Percentiles rank a stretch among this genome's conserved stretches.
These are phyloP conservation scores for Drosophila busckii DNA, from an alignment of 1,140 invertebrate species.

Conservation along the genomic window DNA sequence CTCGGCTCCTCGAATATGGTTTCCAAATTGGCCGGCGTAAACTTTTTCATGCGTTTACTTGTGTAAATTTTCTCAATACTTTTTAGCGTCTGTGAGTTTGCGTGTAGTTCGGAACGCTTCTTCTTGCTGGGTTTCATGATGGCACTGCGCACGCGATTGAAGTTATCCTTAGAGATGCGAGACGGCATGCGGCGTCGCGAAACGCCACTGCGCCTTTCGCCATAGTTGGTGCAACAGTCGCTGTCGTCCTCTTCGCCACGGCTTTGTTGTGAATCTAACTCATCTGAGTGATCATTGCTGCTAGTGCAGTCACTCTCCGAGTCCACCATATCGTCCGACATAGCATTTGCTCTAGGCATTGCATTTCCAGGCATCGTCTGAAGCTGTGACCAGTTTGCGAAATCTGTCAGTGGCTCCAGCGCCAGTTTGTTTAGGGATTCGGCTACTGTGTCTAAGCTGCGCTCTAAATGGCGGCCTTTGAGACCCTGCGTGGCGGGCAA, in stretches of 20 bases:
- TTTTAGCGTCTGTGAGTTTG: slow-evolving; percentile 50
- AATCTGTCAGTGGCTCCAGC: too few relatives aligned
- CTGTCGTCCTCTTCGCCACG: slow-evolving; percentile 42
- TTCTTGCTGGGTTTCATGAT: slow-evolving; percentile 64
- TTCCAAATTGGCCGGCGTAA: slow-evolving; percentile 62
- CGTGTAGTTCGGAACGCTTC: slow-evolving; percentile 44
- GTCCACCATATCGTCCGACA: slow-evolving; percentile 42
- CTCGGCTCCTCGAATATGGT: slow-evolving; percentile 73
- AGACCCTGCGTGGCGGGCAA: too few relatives aligned
- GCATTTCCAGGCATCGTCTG: slow-evolving; percentile 37
- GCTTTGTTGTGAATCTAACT: slow-evolving; percentile 42
- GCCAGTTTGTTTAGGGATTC: too few relatives aligned
- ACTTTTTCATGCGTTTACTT: slow-evolving; percentile 61
- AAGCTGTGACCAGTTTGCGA: too few relatives aligned
- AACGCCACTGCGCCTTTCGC: slow-evolving; percentile 34
- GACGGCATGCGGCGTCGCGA: slow-evolving; percentile 54
- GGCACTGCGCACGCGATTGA: slow-evolving; percentile 53
- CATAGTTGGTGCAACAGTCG: slow-evolving; percentile 12
- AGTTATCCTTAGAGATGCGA: slow-evolving; percentile 62
- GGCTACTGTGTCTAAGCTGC: too few relatives aligned
- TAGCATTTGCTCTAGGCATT: too few relatives aligned
- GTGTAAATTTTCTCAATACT: slow-evolving; percentile 73
- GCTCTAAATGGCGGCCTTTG: too few relatives aligned
- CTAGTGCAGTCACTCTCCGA: slow-evolving; percentile 36
- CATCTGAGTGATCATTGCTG: slow-evolving; percentile 43